Conservation (phyloP, 2,113 vertebrate species). For the Globicephala melas region DNA sequence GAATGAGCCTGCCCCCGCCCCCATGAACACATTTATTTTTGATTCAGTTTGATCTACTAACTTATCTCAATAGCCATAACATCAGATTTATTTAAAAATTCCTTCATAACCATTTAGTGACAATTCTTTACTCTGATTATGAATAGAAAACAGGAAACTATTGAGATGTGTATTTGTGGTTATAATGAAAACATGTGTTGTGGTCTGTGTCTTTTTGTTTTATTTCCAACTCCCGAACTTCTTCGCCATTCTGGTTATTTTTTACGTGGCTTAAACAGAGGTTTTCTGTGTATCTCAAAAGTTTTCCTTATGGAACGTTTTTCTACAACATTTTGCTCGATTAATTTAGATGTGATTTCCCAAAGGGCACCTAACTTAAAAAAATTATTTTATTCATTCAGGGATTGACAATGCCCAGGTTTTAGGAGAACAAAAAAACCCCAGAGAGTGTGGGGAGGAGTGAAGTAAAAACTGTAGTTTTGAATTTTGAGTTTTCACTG, state of each 20-base stretch:
- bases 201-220: background rate
- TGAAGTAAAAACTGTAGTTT: background rate
- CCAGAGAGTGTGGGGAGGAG: background rate
- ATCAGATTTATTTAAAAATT: background rate
- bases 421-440: background rate
- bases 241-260: constrained; percentile 26
- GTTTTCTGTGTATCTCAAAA: constrained; percentile 46
- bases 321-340: constrained; percentile 38
- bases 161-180: background rate
- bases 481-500: constrained; percentile 50
- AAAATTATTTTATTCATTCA: constrained; percentile 58
- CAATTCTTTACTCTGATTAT: background rate
- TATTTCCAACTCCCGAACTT: background rate
- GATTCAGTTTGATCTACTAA: background rate
- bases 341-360: constrained; percentile 71
- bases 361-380: constrained; percentile 16
- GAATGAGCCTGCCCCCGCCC: background rate
- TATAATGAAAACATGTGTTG: background rate
- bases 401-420: background rate
- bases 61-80: background rate
- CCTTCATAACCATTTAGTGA: background rate
- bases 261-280: constrained; percentile 1
- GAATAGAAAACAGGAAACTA: background rate
- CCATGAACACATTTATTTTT: background rate
- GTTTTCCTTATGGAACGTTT: constrained; percentile 59